Evolutionary conservation across 92 coral and sea anemone genomes (phyloP).

Genomic region (Blastomussa wellsi): DNA sequence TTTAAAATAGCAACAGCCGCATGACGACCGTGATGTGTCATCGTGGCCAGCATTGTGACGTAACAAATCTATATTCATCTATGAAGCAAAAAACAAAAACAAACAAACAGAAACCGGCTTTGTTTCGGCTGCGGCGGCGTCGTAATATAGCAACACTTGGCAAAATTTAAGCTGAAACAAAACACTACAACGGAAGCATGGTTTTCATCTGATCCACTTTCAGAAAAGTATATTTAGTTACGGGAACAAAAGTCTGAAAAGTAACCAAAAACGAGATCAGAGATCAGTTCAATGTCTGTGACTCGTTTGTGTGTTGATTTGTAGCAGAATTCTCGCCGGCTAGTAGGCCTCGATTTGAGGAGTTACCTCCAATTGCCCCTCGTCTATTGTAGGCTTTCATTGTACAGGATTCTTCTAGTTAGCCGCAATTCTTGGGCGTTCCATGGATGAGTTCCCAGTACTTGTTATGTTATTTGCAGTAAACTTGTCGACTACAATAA

Average conservation of each 20-base stretch:
- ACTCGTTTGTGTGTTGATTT: background rate
- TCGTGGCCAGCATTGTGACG: background rate
- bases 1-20: background rate
- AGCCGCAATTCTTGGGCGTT: background rate
- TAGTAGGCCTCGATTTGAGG: too few relatives aligned
- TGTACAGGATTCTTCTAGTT: background rate
- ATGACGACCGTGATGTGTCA: constrained; percentile 1
- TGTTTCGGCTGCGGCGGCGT: background rate
- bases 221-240: background rate
- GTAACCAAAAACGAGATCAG: background rate
- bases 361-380: too few relatives aligned
- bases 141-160: background rate
- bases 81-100: too few relatives aligned
- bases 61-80: background rate
- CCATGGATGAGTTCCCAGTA: too few relatives aligned
- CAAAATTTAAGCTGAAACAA: background rate
- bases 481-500: background rate
- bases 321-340: too few relatives aligned
- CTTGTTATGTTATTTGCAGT: background rate
- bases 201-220: background rate
- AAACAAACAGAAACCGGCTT: background rate
- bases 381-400: too few relatives aligned
- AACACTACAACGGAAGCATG: background rate
- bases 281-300: background rate
- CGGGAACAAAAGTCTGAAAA: background rate